phyloP scores from a whole-genome alignment of 92 coral and sea anemone genomes.

The Porites rus region DNA sequence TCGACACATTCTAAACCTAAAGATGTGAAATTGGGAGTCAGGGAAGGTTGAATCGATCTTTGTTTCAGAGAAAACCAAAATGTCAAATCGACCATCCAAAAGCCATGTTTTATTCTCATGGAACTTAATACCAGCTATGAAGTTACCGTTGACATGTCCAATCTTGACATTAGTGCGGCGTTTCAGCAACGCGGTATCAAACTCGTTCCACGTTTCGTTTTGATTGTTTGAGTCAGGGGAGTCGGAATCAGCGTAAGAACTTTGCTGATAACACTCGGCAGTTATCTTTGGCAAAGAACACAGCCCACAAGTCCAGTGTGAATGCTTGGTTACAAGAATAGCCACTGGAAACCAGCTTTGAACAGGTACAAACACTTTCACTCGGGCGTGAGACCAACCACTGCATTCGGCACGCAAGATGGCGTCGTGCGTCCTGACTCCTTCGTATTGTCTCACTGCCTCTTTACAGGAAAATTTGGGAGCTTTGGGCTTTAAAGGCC shows the following conservation, averaged over 20 bases:
- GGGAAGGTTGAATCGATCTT: constrained; percentile 34
- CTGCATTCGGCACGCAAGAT: constrained; percentile 47
- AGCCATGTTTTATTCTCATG: constrained; percentile 41
- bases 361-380: constrained; percentile 42
- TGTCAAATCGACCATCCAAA: constrained; percentile 11
- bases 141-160: constrained; percentile 34
- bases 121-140: constrained; percentile 11
- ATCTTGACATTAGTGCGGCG: constrained; percentile 17
- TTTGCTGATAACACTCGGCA: constrained; percentile 8
- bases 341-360: not conserved
- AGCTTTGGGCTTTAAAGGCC: constrained; percentile 22
- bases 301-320: constrained; percentile 9
- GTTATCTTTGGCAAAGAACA: constrained; percentile 38
- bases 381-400: not conserved
- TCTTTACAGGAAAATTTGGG: constrained; percentile 44
- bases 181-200: not conserved
- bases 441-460: too few species aligned
- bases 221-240: not conserved
- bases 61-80: not conserved
- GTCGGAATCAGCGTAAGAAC: constrained; percentile 5
- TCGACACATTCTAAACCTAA: constrained; percentile 6
- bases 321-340: not conserved
- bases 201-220: constrained; percentile 4
- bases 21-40: constrained; percentile 28
- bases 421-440: constrained; percentile 23